Conservation (phyloP, 2,797 vertebrate species). For the Dipus sagitta region DNA sequence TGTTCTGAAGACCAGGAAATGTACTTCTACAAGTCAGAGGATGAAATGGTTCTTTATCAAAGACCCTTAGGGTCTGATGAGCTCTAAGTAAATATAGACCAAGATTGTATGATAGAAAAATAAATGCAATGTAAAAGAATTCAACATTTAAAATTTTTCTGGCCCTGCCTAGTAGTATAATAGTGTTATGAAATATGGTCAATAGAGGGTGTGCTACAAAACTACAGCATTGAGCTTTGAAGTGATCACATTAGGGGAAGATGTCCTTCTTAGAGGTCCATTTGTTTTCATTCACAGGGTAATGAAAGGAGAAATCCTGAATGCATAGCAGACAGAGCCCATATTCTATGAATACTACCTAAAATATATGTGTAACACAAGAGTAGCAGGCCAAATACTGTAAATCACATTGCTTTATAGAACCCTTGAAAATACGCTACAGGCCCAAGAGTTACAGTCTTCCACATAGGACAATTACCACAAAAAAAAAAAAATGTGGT, state of each 20-base stretch:
- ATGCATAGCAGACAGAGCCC: slow-evolving; percentile 68
- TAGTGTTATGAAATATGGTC: slow-evolving; percentile 78
- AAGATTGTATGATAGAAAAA: slow-evolving; percentile 72
- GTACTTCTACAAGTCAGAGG: slow-evolving; percentile 72
- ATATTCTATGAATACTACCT: slow-evolving; percentile 68
- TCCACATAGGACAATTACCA: slow-evolving; percentile 80
- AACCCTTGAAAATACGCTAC: slow-evolving; percentile 83
- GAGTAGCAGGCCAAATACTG: slow-evolving; percentile 82
- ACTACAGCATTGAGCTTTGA: slow-evolving; percentile 72
- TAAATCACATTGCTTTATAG: slow-evolving; percentile 75
- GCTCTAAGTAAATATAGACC: slow-evolving; percentile 71
- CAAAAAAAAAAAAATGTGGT: slow-evolving; percentile 61
- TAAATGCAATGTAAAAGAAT: slow-evolving; percentile 79
- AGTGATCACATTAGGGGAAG: slow-evolving; percentile 50
- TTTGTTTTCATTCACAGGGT: slow-evolving; percentile 74
- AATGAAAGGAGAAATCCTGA: slow-evolving; percentile 62
- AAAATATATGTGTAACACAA: slow-evolving; percentile 62
- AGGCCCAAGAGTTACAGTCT: slow-evolving; percentile 73
- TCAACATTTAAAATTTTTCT: slow-evolving; percentile 66
- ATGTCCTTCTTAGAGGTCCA: slow-evolving; percentile 44
- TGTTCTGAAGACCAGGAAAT: slow-evolving; percentile 79
- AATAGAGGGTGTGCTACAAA: slow-evolving; percentile 75
- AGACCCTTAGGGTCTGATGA: slow-evolving; percentile 80
- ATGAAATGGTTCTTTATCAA: slow-evolving; percentile 81
- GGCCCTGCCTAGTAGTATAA: slow-evolving; percentile 83